Evolutionary conservation across 2,888 invertebrate genomes (phyloP).

Genomic region (Halictus ligatus): DNA sequence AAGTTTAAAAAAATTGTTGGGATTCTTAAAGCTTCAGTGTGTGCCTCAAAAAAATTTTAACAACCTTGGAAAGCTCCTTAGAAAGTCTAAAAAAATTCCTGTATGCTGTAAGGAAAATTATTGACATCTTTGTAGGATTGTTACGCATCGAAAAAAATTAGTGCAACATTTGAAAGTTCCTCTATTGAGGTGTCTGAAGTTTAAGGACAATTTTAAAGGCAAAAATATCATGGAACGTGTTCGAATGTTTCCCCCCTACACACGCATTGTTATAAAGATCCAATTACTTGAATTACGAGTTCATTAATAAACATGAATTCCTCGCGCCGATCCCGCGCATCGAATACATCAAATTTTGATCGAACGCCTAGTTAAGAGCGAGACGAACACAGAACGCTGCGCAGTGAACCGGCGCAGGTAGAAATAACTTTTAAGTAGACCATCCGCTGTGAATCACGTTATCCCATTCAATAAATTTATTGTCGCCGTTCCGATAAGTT

Average conservation of each 20-base stretch:
- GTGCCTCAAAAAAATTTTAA: not conserved
- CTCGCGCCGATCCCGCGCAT: not conserved
- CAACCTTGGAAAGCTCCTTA: not conserved
- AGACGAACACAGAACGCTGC: not conserved
- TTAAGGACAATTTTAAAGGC: no score
- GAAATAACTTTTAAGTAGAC: slow-evolving; percentile 1
- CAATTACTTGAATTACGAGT: not conserved
- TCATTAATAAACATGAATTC: not conserved
- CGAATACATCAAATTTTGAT: not conserved
- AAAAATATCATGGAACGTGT: not conserved
- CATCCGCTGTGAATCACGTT: not conserved
- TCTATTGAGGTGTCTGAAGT: no score
- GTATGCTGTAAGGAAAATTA: not conserved
- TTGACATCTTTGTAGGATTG: not conserved
- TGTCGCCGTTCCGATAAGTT: slow-evolving; percentile 3
- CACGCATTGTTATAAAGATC: not conserved
- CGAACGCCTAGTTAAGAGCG: no score
- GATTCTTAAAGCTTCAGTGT: not conserved
- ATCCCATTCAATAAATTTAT: slow-evolving; percentile 4
- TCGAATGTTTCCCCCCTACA: not conserved
- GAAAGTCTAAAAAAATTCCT: not conserved
- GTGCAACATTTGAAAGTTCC: no score
- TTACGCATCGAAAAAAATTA: no score
- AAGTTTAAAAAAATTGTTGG: no score
- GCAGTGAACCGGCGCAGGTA: not conserved